These are phyloP conservation scores for Atherinomorus stipes DNA, from an alignment of 2,113 vertebrate genomes.

Conservation along the genomic window DNA sequence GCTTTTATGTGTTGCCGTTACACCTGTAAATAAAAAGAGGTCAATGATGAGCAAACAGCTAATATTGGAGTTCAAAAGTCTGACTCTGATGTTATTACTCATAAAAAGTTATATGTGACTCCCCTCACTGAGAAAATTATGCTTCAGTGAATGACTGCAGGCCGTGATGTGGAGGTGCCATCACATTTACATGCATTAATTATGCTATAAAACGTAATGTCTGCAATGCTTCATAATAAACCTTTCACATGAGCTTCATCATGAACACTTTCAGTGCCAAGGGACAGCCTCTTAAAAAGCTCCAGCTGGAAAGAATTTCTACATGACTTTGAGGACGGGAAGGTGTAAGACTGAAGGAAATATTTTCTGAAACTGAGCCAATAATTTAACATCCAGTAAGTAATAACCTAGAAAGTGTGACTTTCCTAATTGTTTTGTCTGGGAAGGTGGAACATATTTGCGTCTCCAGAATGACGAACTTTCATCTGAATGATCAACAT, in stretches of 20 bases:
- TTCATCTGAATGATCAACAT: no score
- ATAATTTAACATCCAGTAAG: no score
- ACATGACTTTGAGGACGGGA: neutral
- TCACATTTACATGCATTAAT: slow-evolving; percentile 5
- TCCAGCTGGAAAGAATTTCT: neutral
- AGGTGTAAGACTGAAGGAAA: neutral
- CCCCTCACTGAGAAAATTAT: neutral
- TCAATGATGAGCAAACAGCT: no score
- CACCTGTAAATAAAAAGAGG: no score
- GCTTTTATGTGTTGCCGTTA: no score
- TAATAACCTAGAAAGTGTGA: no score
- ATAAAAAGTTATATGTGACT: neutral
- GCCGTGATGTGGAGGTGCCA: slow-evolving; percentile 10
- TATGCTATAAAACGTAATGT: neutral
- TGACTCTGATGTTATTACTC: neutral
- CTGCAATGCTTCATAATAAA: slow-evolving; percentile 3
- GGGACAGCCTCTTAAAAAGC: neutral
- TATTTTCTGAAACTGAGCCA: no score
- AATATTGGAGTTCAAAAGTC: no score
- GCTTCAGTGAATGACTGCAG: slow-evolving; percentile 5
- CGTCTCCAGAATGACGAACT: no score
- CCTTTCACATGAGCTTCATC: neutral
- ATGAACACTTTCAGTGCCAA: neutral
- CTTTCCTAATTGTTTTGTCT: no score
- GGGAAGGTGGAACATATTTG: no score